Evolutionary conservation across 2,888 invertebrate species (phyloP).

Genomic region (Coenonympha glycerion): DNA sequence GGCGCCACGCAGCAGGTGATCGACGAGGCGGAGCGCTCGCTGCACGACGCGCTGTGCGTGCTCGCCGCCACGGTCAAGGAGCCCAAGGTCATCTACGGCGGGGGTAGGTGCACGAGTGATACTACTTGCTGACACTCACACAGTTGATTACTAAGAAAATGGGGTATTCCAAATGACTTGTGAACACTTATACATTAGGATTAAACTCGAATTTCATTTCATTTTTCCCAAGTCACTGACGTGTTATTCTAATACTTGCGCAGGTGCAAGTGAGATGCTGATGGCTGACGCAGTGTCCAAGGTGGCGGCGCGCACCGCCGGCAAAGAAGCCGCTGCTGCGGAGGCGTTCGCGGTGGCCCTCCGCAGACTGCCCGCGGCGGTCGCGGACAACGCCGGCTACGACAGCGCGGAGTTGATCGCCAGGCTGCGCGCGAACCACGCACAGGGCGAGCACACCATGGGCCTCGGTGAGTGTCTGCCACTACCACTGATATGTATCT

Average conservation of each 20-base stretch:
- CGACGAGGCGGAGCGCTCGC: slow-evolving; percentile 98
- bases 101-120: slow-evolving; percentile 81
- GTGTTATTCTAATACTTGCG: no score
- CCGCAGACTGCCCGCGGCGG: slow-evolving; percentile 92
- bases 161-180: no score
- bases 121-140: no score
- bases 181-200: no score
- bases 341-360: slow-evolving; percentile 95
- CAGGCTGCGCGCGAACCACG: slow-evolving; percentile 93
- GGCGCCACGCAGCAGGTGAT: slow-evolving; percentile 97
- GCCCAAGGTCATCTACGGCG: slow-evolving; percentile 92
- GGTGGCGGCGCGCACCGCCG: slow-evolving; percentile 90
- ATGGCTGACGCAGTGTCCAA: slow-evolving; percentile 95
- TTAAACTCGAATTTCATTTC: no score
- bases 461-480: slow-evolving; percentile 85
- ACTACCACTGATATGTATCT: no score
- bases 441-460: slow-evolving; percentile 83
- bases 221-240: no score
- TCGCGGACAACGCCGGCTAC: slow-evolving; percentile 99
- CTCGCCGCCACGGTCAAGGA: slow-evolving; percentile 96
- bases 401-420: slow-evolving; percentile 97
- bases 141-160: no score
- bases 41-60: slow-evolving; percentile 99
- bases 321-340: slow-evolving; percentile 98
- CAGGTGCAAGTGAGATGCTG: slow-evolving; percentile 93